Evolutionary conservation across 2,797 vertebrate genomes (phyloP).

Genomic region (Eupleurogrammus muticus): DNA sequence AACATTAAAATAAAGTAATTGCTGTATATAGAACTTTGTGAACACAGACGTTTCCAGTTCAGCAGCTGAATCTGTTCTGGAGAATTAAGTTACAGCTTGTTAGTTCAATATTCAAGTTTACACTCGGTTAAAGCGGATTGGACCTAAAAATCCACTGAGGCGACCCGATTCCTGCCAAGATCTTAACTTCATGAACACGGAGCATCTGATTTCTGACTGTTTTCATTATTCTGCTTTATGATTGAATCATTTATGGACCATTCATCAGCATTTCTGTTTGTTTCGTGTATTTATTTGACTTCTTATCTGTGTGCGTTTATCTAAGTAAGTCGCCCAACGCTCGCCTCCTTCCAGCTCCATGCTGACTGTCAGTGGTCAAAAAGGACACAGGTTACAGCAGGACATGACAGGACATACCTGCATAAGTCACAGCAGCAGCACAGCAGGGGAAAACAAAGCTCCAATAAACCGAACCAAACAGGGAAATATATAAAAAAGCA

Average conservation of each 20-base stretch:
- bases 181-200: neutral
- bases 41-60: neutral
- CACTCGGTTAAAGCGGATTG: neutral
- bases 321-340: too few species aligned
- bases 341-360: too few species aligned
- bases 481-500: slow-evolving; percentile 55
- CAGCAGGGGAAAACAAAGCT: slow-evolving; percentile 39
- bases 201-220: neutral
- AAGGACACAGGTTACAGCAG: slow-evolving; percentile 28
- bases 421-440: slow-evolving; percentile 47
- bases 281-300: too few species aligned
- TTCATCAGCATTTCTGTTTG: too few species aligned
- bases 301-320: too few species aligned
- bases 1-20: too few species aligned
- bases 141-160: neutral
- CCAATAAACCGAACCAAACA: slow-evolving; percentile 60
- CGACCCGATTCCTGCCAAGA: neutral
- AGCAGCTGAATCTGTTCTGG: too few species aligned
- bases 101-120: neutral
- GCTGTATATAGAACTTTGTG: neutral
- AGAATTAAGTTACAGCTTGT: too few species aligned
- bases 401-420: slow-evolving; percentile 59
- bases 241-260: too few species aligned
- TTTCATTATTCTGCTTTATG: too few species aligned
- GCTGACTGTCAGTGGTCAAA: slow-evolving; percentile 64